Base-by-base conservation (phyloP, 2,797 vertebrate genomes). In the Rallus crepitans region DNA sequence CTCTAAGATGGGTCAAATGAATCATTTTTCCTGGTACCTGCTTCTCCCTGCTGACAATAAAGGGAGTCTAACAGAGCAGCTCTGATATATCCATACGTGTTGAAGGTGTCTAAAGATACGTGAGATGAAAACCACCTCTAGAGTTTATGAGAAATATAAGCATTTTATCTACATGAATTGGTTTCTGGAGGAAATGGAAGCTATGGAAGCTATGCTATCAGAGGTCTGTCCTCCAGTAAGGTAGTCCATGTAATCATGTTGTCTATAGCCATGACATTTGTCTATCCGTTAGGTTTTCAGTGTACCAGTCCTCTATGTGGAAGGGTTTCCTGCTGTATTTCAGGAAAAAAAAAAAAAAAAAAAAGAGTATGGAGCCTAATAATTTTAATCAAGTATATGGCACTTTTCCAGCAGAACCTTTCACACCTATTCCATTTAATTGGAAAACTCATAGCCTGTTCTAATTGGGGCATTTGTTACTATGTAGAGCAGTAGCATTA, bases 401-500 rank as follows among this genome's bases (percentile, higher is more conserved):
- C 14, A 31, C 12, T 86, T 92, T 71, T 68, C 20, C 48, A 90
- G 68, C 5, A 82, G 85, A 73, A 16, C 7, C 8, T 89, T 30
- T 80, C n/a, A 42, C 1, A 4, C 17, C 19, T 69, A 6, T 82
- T 76, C 42, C 31, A 30, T 77, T 78, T 88, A 86, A 81, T 12
- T 90, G 39, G 69, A 88, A 89, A 88, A 88, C 85, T 68, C 20
- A 27, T 68, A 53, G 5, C 15, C 45, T 77, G 8, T 53, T 90
- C 68, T 88, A 71, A 68, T 11, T 61, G 55, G 11, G 33, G 35
- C 42, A 61, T 87, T 96, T 93, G 19, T 63, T 80, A 88, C 33
- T 75, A 88, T 88, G 90, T 94, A 86, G 61, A 96, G n/a, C 65
- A 89, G 64, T 87, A 93, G 94, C 81, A 72, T 90, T 93, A 81